A percentile compares a stretch with the other conserved stretches of the same genome.
Conservation (phyloP, 2,113 vertebrate genomes). For the Plestiodon gilberti region DNA sequence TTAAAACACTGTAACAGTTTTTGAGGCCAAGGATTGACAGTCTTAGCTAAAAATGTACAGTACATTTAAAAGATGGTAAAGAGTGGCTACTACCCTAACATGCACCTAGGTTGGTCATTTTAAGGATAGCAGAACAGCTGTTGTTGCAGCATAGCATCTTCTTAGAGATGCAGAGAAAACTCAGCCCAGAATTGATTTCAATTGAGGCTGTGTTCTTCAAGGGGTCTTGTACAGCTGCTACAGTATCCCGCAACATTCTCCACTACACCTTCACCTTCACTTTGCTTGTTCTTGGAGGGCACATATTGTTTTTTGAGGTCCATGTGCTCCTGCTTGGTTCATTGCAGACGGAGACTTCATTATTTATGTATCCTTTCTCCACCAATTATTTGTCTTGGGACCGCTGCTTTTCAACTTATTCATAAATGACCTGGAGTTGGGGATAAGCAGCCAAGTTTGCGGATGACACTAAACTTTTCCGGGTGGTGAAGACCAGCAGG, state of each 20-base stretch:
- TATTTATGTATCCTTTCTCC: neutral
- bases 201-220: neutral
- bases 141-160: neutral
- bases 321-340: fast-evolving
- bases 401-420: too few species aligned
- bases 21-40: too few species aligned
- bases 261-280: fast-evolving
- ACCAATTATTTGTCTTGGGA: slow-evolving; percentile 26
- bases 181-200: neutral
- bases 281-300: neutral
- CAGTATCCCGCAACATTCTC: neutral
- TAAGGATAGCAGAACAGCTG: neutral
- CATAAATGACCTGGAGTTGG: too few species aligned
- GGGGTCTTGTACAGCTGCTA: fast-evolving
- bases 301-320: neutral
- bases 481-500: too few species aligned
- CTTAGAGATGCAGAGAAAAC: fast-evolving
- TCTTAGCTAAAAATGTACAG: too few species aligned
- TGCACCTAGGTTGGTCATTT: neutral
- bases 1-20: too few species aligned
- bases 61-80: too few species aligned
- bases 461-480: too few species aligned
- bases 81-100: neutral
- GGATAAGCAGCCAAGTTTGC: too few species aligned
- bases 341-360: neutral